These are phyloP conservation scores for Vireo griseus DNA, from an alignment of 2,797 vertebrate species.

Conservation along the genomic window DNA sequence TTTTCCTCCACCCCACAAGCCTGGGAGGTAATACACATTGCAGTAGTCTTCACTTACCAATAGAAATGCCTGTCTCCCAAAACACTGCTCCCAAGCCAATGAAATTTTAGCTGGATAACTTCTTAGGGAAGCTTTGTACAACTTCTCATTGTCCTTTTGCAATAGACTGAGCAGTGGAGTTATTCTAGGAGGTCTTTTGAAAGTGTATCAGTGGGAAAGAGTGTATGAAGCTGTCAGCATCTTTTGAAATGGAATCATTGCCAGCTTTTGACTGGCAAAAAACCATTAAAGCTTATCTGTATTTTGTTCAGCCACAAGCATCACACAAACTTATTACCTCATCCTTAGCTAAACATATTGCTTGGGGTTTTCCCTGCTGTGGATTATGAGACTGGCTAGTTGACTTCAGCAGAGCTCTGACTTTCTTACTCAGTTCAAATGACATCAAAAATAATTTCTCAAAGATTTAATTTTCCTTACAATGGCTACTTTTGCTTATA, in stretches of 20 bases:
- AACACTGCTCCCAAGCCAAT: not conserved
- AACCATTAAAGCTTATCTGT: not conserved
- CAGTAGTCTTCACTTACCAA: not conserved
- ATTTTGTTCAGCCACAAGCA: not conserved
- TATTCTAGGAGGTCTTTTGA: not conserved
- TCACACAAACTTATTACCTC: not conserved
- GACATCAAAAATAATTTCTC: not conserved
- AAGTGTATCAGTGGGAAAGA: not conserved
- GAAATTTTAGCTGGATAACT: not conserved
- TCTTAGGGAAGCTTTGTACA: not conserved
- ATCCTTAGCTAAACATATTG: not conserved
- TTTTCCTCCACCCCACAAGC: not conserved
- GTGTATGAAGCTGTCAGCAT: not conserved
- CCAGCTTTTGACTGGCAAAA: not conserved
- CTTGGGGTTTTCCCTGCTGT: not conserved
- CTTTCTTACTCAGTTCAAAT: not conserved
- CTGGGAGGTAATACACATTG: not conserved
- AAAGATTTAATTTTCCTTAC: not conserved
- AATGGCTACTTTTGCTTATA: not conserved
- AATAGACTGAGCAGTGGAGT: not conserved
- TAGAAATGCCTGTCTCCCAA: not conserved
- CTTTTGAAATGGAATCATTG: not conserved
- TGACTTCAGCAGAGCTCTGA: not conserved
- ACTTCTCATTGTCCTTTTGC: not conserved
- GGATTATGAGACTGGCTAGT: not conserved